A percentile compares a stretch with the other conserved stretches of the same genome.
Conservation (phyloP, 1,140 invertebrate genomes). For the Drosophila saltans region DNA sequence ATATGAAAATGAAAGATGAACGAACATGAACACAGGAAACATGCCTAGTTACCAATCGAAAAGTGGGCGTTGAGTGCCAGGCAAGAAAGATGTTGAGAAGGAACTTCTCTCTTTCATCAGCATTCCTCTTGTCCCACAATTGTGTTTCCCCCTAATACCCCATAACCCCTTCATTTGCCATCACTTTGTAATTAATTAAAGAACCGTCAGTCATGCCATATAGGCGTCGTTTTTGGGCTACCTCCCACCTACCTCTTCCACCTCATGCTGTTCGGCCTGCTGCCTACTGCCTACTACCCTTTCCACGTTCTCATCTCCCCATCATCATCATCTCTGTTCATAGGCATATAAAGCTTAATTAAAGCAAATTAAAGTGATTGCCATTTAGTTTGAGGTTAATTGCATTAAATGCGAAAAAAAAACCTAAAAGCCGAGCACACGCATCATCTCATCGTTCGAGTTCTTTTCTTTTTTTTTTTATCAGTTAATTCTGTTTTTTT, state of each 20-base stretch:
- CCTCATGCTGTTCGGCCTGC: background rate
- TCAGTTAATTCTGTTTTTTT: background rate
- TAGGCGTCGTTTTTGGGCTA: constrained; percentile 60
- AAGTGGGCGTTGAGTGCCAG: constrained; percentile 45
- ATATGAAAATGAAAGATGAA: constrained; percentile 11
- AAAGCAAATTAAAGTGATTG: constrained; percentile 82
- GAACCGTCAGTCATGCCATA: constrained; percentile 48
- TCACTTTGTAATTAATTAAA: constrained; percentile 67
- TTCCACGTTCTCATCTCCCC: background rate
- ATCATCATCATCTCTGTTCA: constrained; percentile 5
- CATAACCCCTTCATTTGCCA: background rate
- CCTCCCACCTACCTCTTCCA: background rate
- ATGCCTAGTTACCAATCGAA: constrained; percentile 47
- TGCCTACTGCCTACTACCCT: constrained; percentile 7
- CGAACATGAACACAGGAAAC: constrained; percentile 54
- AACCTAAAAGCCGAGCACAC: constrained; percentile 52
- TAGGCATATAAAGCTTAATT: constrained; percentile 81
- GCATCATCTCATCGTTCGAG: constrained; percentile 39
- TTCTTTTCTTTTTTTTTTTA: constrained; percentile 13
- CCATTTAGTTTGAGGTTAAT: constrained; percentile 82
- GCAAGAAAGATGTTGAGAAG: constrained; percentile 10
- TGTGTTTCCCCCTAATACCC: background rate
- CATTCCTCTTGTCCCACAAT: background rate
- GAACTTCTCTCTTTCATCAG: constrained; percentile 28
- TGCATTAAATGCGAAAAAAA: constrained; percentile 77